Conservation (phyloP, 2,888 invertebrate species). For the Papilio elwesi region DNA sequence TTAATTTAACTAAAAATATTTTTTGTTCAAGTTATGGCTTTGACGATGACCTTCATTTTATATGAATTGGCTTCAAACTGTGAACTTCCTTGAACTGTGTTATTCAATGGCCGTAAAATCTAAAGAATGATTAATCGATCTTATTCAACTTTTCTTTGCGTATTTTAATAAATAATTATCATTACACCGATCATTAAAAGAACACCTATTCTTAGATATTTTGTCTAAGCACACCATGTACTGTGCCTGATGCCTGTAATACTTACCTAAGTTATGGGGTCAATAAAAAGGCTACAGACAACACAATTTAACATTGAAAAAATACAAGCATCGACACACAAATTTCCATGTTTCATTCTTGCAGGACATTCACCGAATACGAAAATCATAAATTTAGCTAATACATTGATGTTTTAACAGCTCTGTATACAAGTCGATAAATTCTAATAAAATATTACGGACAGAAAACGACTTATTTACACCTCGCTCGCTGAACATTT, state of each 20-base stretch:
- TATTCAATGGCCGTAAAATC: too few relatives aligned
- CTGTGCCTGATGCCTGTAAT: too few relatives aligned
- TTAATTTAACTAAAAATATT: neutral
- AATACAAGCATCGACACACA: neutral
- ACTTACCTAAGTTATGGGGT: too few relatives aligned
- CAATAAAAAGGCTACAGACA: slow-evolving; percentile 44
- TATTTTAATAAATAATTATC: too few relatives aligned
- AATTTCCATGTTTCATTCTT: slow-evolving; percentile 11
- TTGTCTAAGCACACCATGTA: too few relatives aligned
- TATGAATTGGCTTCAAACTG: too few relatives aligned
- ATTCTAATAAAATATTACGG: slow-evolving; percentile 39
- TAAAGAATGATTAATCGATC: too few relatives aligned
- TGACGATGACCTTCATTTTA: slow-evolving; percentile 28
- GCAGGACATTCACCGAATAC: slow-evolving; percentile 21
- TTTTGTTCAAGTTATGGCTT: neutral
- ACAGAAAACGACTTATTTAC: slow-evolving; percentile 34
- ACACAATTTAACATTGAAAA: neutral
- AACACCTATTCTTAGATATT: too few relatives aligned
- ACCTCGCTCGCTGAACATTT: slow-evolving; percentile 22
- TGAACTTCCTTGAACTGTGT: too few relatives aligned
- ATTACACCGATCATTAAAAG: too few relatives aligned
- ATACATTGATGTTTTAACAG: slow-evolving; percentile 38
- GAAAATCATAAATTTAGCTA: slow-evolving; percentile 35
- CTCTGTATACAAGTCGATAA: slow-evolving; percentile 35
- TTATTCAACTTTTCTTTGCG: too few relatives aligned